Evolutionary conservation across 2,888 invertebrate species (phyloP), one percentile per base, ranked within the genome.

Genomic region (Stenoptilia bipunctidactyla): DNA sequence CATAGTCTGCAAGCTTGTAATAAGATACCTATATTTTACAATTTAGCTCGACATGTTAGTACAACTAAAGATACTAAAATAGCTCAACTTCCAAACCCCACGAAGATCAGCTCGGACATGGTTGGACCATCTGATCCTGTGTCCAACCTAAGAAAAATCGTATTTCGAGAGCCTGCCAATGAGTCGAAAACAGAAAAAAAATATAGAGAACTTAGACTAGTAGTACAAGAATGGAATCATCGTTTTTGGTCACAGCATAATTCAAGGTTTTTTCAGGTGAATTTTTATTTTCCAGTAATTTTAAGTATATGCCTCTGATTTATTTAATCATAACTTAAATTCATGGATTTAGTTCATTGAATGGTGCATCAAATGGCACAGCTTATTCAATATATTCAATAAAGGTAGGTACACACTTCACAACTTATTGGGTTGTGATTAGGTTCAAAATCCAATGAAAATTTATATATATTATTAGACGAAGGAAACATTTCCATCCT

Each of bases 221-320:
- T 89, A 45, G 90, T 92, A 0, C 92, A 93, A 55, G 76, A 86
- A 41, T 96, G 94, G 94, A 94, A 95, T 67, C 90, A 94, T 48
- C 77, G 86, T 27, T 96, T 95, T 74, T 96, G 96, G 96, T 80
- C 86, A 0, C 83, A 85, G 45, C 95, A 96, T 55, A 96, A 96
- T 60, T 85, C 86, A 15, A 87, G 86, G 41, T 96, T 94, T 70
- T 86, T 88, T 56, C 85, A 90, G 66, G 82, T 80, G n/a, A n/a
- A n/a, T n/a, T n/a, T n/a, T n/a, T n/a, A n/a, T n/a, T n/a, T n/a
- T n/a, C n/a, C n/a, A n/a, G n/a, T n/a, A n/a, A n/a, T n/a, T n/a
- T n/a, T n/a, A n/a, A n/a, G n/a, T n/a, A n/a, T n/a, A n/a, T n/a
- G n/a, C n/a, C n/a, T n/a, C n/a, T n/a, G n/a, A n/a, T n/a, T n/a